Base-by-base conservation (phyloP, 1,140 invertebrate species). In the Aphaenogaster floridana region DNA sequence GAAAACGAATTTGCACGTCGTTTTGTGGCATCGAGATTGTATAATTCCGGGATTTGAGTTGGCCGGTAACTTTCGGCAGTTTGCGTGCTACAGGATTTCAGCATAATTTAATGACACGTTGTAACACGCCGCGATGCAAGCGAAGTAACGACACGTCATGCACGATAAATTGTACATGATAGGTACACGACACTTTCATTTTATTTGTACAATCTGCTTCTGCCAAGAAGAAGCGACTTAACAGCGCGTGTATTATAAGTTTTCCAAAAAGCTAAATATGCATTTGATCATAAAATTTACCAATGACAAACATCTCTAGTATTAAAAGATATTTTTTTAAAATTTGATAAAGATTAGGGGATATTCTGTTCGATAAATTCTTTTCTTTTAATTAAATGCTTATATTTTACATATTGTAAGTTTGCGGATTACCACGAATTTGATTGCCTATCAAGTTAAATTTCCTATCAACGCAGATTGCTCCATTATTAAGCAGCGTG, bases 91-190 rank as follows among this genome's bases (percentile, higher is more conserved):
- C 54, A 76, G 80, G 69, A 76, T 84, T 84, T 84, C 54, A 39
- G 54, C 80, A 76, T 84, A 57, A 66, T 54, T 77, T 80, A 66
- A 74, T 88, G 57, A 88, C 87, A 45, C 15, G 68, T 45, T 17
- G 21, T 61, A 71, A 74, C 81, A 52, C 21, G 54, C 45, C 17
- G 61, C 36, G 57, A 76, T 13, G 63, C 71, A 66, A 45, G 72
- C 59, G n/a, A 69, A 87, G 52, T 78, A 84, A 84, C 57, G 69
- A 74, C 80, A 42, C 71, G 54, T 84, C 80, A 84, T 74, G 54
- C 80, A 57, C 54, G 68, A 83, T 84, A 76, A 84, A 84, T 54
- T 54, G 45, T 84, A 84, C 80, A 84, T 63, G 80, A 76, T 76
- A 84, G 68, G 54, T 84, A 84, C 69, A 84, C 42, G 80, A 84